A percentile compares a stretch with the other conserved stretches of the same genome.
These are phyloP conservation scores for Orchesella flavescens DNA, from an alignment of 2,888 invertebrate species.

Conservation along the genomic window DNA sequence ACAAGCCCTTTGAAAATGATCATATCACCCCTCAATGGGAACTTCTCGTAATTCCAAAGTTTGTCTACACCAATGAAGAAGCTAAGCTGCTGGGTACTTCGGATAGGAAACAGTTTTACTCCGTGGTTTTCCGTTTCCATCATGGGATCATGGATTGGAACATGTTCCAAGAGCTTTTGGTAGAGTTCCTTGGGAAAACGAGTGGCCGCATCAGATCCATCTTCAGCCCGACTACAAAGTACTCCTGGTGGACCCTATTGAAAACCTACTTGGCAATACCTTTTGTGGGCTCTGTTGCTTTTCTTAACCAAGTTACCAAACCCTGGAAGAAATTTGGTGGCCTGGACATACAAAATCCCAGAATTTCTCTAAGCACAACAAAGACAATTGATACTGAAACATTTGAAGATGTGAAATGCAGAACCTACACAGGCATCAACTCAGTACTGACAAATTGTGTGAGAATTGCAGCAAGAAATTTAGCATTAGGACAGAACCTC, in stretches of 20 bases:
- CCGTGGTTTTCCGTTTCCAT: slow-evolving; percentile 44
- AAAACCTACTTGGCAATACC: background rate
- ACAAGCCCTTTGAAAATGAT: slow-evolving; percentile 39
- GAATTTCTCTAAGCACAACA: background rate
- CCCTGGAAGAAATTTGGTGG: slow-evolving; percentile 12
- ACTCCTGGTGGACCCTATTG: background rate
- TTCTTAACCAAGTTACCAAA: background rate
- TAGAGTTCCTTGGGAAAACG: slow-evolving; percentile 31
- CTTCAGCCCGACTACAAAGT: slow-evolving; percentile 15
- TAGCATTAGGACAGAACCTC: slow-evolving; percentile 33
- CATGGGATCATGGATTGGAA: slow-evolving; percentile 48
- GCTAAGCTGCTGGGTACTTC: background rate
- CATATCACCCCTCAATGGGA: slow-evolving; percentile 44
- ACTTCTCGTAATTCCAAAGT: slow-evolving; percentile 44
- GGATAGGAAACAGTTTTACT: slow-evolving; percentile 11
- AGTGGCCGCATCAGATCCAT: slow-evolving; percentile 10
- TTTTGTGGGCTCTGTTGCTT: slow-evolving; percentile 11
- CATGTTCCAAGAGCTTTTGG: slow-evolving; percentile 37
- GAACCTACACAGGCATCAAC: slow-evolving; percentile 1
- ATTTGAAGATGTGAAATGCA: slow-evolving; percentile 24
- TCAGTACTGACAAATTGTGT: slow-evolving; percentile 16
- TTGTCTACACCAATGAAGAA: background rate
- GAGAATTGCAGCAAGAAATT: slow-evolving; percentile 25
- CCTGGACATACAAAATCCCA: background rate
- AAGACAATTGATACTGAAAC: slow-evolving; percentile 26